These are phyloP conservation scores for Carlito syrichta DNA, from an alignment of 2,113 vertebrate species.

Conservation along the genomic window DNA sequence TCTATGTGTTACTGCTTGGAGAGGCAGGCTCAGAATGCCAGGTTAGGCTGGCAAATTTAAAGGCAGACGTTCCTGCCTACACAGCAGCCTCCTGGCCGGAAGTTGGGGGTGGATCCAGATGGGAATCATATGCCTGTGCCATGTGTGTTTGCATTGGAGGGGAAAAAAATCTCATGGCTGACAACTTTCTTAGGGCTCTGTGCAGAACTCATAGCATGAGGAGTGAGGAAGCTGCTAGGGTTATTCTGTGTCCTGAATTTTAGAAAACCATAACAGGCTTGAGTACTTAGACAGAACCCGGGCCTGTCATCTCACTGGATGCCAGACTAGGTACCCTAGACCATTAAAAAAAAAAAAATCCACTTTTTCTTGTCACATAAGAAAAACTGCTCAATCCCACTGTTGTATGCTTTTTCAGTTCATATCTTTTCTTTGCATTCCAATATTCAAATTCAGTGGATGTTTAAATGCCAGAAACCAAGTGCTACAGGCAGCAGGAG, in stretches of 20 bases:
- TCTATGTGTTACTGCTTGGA: conserved; percentile 46
- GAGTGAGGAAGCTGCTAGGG: conserved; percentile 1
- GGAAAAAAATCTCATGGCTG: conserved; percentile 65
- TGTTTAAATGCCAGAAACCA: not conserved
- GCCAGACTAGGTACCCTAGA: not conserved
- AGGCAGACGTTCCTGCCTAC: conserved; percentile 75
- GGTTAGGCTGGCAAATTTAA: conserved; percentile 74
- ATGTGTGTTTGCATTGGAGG: conserved; percentile 74
- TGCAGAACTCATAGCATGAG: conserved; percentile 43
- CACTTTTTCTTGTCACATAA: not conserved
- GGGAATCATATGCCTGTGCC: conserved; percentile 76
- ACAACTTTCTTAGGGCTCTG: conserved; percentile 57
- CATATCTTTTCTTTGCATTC: not conserved
- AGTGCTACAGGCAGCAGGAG: not conserved
- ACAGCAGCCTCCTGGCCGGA: conserved; percentile 75
- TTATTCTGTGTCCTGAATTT: conserved; percentile 41
- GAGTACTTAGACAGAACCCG: conserved; percentile 5
- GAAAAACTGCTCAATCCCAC: not conserved
- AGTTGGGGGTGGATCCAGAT: conserved; percentile 75
- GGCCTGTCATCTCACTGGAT: not conserved
- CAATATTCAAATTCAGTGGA: not conserved
- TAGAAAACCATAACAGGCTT: conserved; percentile 28
- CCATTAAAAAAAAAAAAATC: not conserved
- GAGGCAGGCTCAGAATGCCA: conserved; percentile 58
- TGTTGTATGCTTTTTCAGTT: not conserved